A percentile compares a stretch with the other conserved stretches of the same genome.
phyloP scores from a whole-genome alignment of 92 coral and sea anemone genomes.

The Actinostola sp. region DNA sequence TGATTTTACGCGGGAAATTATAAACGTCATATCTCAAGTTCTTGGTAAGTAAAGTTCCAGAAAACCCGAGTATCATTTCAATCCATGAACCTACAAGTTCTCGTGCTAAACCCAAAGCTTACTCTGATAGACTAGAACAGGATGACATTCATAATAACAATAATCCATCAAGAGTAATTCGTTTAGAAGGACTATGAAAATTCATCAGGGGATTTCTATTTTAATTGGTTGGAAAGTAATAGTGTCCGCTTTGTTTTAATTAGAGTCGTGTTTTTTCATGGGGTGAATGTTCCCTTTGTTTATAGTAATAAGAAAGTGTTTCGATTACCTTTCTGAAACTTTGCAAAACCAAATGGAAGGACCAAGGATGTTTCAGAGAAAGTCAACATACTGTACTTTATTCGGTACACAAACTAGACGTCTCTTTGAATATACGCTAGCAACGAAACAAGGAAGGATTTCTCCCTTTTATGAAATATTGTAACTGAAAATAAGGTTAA shows the following conservation, averaged over 20 bases:
- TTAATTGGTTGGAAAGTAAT: slow-evolving; percentile 26
- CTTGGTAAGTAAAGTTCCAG: slow-evolving; percentile 50
- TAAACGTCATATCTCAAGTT: slow-evolving; percentile 54
- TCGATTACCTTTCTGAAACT: slow-evolving; percentile 15
- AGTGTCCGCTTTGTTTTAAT: slow-evolving; percentile 28
- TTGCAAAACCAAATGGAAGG: neutral
- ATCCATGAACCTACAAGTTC: no score
- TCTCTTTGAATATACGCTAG: no score
- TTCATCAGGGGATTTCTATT: slow-evolving; percentile 1
- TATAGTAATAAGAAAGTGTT: neutral
- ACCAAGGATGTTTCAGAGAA: no score
- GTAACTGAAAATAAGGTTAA: neutral
- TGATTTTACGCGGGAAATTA: slow-evolving; percentile 47
- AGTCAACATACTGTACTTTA: no score
- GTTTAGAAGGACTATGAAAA: neutral
- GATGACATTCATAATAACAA: no score
- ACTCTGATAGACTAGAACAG: no score
- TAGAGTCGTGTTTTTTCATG: slow-evolving; percentile 24
- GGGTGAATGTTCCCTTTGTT: slow-evolving; percentile 10
- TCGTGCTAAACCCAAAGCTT: no score
- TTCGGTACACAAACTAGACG: no score
- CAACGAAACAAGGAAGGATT: no score
- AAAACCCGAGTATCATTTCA: neutral
- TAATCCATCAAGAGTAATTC: neutral
- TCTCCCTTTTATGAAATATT: no score